Base-by-base conservation (phyloP, 1,140 invertebrate genomes). In the Drosophila saltans region DNA sequence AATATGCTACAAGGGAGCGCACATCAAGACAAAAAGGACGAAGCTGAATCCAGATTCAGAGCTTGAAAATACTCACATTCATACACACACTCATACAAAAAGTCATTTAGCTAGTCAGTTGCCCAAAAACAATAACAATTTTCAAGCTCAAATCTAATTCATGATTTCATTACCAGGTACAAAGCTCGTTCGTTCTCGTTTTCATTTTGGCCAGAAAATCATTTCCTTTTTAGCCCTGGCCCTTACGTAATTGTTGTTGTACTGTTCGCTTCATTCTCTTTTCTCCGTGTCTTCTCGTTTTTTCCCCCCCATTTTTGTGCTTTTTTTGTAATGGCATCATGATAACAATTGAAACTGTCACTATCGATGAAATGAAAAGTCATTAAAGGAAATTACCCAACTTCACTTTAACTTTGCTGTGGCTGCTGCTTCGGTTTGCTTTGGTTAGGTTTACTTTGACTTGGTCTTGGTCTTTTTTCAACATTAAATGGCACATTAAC, bases 331-430 rank as follows among this genome's bases (percentile, higher is more conserved):
- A 89, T 75, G 84, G 74, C 71, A 66, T 82, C 71, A 64, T 72
- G 84, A 89, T 89, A 88, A 88, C 84, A 88, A 89, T 82, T 75
- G 84, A 89, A 89, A 84, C 84, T 89, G 84, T 84, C 83, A 88
- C 83, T 88, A 88, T 88, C 83, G 83, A 88, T 83, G 76, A 75
- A 89, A 88, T 78, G 83, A 89, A 89, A 89, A 89, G 80, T 84
- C 84, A 89, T 89, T 89, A 89, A 82, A 83, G 84, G 67, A 89
- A 89, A 89, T 89, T 89, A 89, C 84, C 78, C 76, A 75, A 80
- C 76, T 86, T 80, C 83, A 88, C 84, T 80, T 88, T 80, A 83
- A 82, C 69, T 80, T 69, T 48, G 36, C 60, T 26, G 30, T 30
- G 48, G 16, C 11, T 30, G 3, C 33, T 36, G 60, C 33, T 21